Evolutionary conservation across 2,888 invertebrate genomes (phyloP).

Genomic region (Acholoe squamosa): DNA sequence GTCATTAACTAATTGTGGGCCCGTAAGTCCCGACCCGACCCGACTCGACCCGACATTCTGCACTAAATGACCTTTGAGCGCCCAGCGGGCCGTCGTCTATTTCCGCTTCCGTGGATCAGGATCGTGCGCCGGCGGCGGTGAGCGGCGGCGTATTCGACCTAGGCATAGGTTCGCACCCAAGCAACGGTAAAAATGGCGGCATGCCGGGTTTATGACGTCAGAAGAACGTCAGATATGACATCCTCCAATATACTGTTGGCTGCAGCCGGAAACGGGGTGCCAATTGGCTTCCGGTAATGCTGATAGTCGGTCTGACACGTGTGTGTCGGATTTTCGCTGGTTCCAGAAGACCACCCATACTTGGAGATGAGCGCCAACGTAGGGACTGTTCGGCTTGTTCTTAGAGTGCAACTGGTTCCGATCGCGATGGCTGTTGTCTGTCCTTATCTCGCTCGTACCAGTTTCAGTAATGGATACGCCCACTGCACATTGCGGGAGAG

Average conservation of each 20-base stretch:
- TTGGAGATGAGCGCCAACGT: background rate
- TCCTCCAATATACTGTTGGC: background rate
- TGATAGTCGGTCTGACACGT: background rate
- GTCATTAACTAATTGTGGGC: background rate
- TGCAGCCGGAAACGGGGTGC: background rate
- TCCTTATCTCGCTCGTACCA: too few species aligned
- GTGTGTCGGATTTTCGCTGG: background rate
- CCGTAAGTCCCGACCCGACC: background rate
- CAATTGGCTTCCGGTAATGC: background rate
- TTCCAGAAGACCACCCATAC: background rate
- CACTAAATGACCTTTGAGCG: background rate
- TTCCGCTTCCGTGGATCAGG: slow-evolving; percentile 24
- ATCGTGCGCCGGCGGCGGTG: slow-evolving; percentile 10
- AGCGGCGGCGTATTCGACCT: background rate
- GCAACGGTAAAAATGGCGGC: background rate
- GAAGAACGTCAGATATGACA: background rate
- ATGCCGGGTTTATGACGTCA: background rate
- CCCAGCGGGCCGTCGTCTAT: slow-evolving; percentile 16
- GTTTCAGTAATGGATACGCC: too few species aligned
- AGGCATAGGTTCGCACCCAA: background rate
- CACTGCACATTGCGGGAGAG: too few species aligned
- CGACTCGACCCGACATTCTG: background rate
- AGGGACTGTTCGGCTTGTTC: too few species aligned
- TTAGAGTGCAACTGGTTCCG: too few species aligned
- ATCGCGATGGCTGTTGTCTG: too few species aligned